Evolutionary conservation across 2,113 vertebrate genomes (phyloP), one percentile per base, ranked within the genome.

Genomic region (Pholis gunnellus): DNA sequence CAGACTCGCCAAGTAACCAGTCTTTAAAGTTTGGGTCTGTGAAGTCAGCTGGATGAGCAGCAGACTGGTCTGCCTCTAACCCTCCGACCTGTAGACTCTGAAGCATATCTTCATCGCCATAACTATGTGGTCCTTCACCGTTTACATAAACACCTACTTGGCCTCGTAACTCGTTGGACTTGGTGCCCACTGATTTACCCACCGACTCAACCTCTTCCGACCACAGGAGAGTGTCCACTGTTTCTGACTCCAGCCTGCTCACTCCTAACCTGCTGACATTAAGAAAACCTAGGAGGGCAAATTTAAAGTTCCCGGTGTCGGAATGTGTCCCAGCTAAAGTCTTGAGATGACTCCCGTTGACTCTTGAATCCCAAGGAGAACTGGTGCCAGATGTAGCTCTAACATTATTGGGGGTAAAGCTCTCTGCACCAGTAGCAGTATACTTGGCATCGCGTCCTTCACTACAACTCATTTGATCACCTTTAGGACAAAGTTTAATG

Each of bases 81-180:
- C 31, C 69, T 88, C n/a, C 54, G 72, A 54, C 54, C 60, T 68
- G 50, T 10, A 63, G 72, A 75, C 69, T 46, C 27, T 73, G 57
- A 52, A 75, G 13, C 27, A 40, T 8, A 29, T 70, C 27, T 13
- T 59, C 15, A 22, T 70, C 27, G 13, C 38, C 11, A n/a, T 18
- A 31, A 70, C 27, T 13, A 57, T 48, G 20, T 29, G 31, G 61
- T 72, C 18, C 83, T 63, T 65, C 11, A 54, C 57, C 9, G 44
- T n/a, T 3, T 36, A 11, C 65, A 17, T 56, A 68, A 29, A 46
- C 29, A 2, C 18, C 72, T 31, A 44, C 18, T 44, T 0, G 61
- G 9, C 6, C 56, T 56, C 13, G 13, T 8, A 2, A 29, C 52
- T 15, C 27, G 1, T 63, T 44, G 15, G 25, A 56, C 5, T 25